Base-by-base conservation (phyloP, 2,888 invertebrate genomes). In the Drosophila prolongata region DNA sequence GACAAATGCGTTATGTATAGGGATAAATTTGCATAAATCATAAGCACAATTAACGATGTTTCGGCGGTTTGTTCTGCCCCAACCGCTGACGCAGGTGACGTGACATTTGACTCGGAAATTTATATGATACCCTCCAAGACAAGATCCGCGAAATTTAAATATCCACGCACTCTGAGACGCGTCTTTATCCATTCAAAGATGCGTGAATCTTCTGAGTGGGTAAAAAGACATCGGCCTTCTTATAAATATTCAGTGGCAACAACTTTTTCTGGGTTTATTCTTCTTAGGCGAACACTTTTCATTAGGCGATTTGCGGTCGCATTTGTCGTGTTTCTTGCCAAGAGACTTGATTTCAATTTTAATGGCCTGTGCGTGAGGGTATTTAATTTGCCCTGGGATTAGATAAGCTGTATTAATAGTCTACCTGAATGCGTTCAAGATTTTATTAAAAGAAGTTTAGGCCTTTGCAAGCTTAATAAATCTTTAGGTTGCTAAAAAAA, bases 21-120 rank as follows among this genome's bases (percentile, higher is more conserved):
- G 88, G 83, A 86, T 74, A 78, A 71, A 87, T 85, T 87, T 86
- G 88, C 88, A 85, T 85, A 85, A 85, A 88, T 85, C 88, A 88
- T 83, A 85, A 80, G 76, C 80, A 83, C 76, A 79, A 87, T 87
- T 87, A 74, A 87, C 79, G 42, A 78, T 81, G 78, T 78, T 67
- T 57, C 38, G 54, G 40, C 55, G 70, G 13, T 34, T 44, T 37
- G 49, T 70, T 66, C 62, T 69, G 54, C 54, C 19, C 49, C 38
- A 44, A 52, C 37, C 68, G 77, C 82, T 84, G 87, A 81, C 85
- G 85, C 76, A 81, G 75, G 59, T 70, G 59, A 67, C 67, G 60
- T 68, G 75, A 77, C 79, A 77, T 87, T 79, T 84, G 69, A 62
- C 61, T 79, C 38, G 30, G 13, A 65, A 76, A 77, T 67, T 66